phyloP scores from a whole-genome alignment of 2,888 invertebrate species.

The Plutella xylostella region DNA sequence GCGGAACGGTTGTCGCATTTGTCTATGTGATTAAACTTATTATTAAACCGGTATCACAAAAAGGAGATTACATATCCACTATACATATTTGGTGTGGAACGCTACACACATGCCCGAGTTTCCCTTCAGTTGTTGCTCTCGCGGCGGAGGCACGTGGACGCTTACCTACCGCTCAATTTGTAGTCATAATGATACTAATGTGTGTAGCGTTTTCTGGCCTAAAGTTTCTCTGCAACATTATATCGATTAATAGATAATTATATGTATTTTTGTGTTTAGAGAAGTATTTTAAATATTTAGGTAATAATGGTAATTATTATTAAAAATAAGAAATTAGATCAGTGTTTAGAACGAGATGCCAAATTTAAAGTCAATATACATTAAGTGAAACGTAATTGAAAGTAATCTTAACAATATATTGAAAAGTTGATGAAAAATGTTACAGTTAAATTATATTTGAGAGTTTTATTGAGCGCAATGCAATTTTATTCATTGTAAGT shows the following conservation, averaged over 20 bases:
- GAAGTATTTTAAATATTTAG: constrained; percentile 70
- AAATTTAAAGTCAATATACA: constrained; percentile 77
- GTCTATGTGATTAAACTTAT: constrained; percentile 40
- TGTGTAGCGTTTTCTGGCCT: constrained; percentile 64
- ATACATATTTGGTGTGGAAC: constrained; percentile 43
- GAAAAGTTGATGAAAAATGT: constrained; percentile 64
- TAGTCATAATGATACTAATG: constrained; percentile 23
- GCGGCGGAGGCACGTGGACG: constrained; percentile 7
- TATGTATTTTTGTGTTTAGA: constrained; percentile 69
- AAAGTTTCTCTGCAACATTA: constrained; percentile 58
- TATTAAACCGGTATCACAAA: constrained; percentile 34
- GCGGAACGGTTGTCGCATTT: constrained; percentile 37
- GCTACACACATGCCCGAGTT: constrained; percentile 43
- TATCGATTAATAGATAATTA: constrained; percentile 66
- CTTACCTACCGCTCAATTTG: not conserved
- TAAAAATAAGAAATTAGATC: constrained; percentile 55
- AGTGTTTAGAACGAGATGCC: constrained; percentile 72
- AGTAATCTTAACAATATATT: constrained; percentile 65
- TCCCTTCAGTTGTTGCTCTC: constrained; percentile 16
- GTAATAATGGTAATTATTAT: constrained; percentile 56
- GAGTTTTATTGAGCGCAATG: constrained; percentile 69
- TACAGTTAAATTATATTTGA: constrained; percentile 70
- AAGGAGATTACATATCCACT: constrained; percentile 61
- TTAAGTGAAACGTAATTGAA: constrained; percentile 70
- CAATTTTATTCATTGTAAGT: constrained; percentile 68